Conservation (phyloP, 2,797 vertebrate species). For the Carcharodon carcharias region DNA sequence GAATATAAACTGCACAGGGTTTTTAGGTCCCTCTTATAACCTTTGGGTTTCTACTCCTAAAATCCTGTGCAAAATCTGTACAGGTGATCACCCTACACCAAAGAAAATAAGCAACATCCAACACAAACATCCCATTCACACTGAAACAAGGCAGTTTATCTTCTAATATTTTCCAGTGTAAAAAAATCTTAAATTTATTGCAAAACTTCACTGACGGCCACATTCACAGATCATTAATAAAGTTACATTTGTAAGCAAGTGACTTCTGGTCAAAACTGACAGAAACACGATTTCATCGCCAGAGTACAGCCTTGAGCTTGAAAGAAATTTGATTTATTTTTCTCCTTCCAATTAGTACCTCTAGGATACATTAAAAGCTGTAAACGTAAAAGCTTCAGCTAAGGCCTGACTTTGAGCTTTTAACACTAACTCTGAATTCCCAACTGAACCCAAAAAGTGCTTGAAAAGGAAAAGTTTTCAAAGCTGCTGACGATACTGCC, state of each 20-base stretch:
- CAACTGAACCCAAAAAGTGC: not conserved
- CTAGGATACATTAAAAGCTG: not conserved
- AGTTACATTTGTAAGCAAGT: not conserved
- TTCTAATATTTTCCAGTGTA: not conserved
- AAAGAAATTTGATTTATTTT: not conserved
- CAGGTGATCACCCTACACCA: not conserved
- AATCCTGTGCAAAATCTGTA: not conserved
- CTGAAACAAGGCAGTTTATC: not conserved
- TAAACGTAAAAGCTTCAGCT: not conserved
- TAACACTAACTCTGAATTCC: not conserved
- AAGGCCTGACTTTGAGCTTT: not conserved
- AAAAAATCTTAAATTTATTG: not conserved
- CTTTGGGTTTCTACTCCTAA: not conserved
- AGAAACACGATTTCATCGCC: not conserved
- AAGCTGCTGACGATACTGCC: not conserved
- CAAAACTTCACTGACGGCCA: not conserved
- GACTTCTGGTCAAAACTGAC: not conserved
- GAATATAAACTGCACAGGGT: not conserved
- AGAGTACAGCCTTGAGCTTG: not conserved
- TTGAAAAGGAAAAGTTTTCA: not conserved
- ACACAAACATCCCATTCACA: not conserved
- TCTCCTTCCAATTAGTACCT: not conserved
- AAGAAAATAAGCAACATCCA: not conserved
- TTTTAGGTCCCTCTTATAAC: not conserved
- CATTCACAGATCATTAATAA: not conserved